These are phyloP conservation scores for Centruroides sculpturatus DNA, from an alignment of 1,140 invertebrate genomes.

Conservation along the genomic window DNA sequence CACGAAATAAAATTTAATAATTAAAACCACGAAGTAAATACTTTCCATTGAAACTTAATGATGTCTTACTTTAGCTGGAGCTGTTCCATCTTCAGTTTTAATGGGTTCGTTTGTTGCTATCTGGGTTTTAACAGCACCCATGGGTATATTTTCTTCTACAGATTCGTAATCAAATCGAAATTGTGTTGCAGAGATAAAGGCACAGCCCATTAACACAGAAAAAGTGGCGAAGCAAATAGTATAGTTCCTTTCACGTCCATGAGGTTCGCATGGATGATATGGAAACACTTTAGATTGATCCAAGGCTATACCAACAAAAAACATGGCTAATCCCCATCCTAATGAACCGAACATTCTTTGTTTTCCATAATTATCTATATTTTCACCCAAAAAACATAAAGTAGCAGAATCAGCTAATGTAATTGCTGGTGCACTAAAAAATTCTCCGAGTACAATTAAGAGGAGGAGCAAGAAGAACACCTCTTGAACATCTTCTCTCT, in stretches of 20 bases:
- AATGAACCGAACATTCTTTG: slow-evolving; percentile 97
- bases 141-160: slow-evolving; percentile 10
- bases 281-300: slow-evolving; percentile 86
- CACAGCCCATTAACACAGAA: slow-evolving; percentile 89
- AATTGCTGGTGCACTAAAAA: slow-evolving; percentile 87
- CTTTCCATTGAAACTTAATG: too few relatives aligned
- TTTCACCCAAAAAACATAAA: slow-evolving; percentile 76
- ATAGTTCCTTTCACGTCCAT: slow-evolving; percentile 88
- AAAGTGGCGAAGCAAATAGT: slow-evolving; percentile 97
- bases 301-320: slow-evolving; percentile 93
- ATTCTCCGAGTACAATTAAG: slow-evolving; percentile 89
- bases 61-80: too few relatives aligned
- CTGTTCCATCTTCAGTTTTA: too few relatives aligned
- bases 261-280: slow-evolving; percentile 72
- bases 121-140: neutral
- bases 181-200: slow-evolving; percentile 85
- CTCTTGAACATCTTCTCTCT: slow-evolving; percentile 74
- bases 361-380: slow-evolving; percentile 77
- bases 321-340: slow-evolving; percentile 97
- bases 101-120: neutral
- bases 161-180: slow-evolving; percentile 34
- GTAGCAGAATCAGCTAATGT: slow-evolving; percentile 87
- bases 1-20: slow-evolving; percentile 19
- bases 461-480: slow-evolving; percentile 87
- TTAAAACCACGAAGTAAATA: too few relatives aligned